These are phyloP conservation scores for Acromyrmex heyeri DNA, from an alignment of 1,140 invertebrate species.

Conservation along the genomic window DNA sequence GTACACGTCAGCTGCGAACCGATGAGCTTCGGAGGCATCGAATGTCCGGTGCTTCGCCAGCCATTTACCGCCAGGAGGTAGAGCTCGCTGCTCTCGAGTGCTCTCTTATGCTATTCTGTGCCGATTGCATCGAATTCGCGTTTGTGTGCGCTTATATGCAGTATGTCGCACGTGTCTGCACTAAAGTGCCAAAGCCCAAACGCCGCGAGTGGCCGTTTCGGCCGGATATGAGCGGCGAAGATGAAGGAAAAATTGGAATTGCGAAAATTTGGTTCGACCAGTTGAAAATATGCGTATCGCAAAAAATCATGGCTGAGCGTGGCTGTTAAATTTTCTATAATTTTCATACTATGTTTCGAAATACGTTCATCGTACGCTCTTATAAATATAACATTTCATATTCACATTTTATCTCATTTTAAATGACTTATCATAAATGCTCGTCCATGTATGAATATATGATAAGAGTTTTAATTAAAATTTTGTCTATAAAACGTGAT, in stretches of 20 bases:
- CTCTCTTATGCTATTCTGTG: slow-evolving; percentile 66
- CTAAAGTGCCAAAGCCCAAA: background rate
- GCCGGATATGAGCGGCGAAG: background rate
- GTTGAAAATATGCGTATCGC: slow-evolving; percentile 1
- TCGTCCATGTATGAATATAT: background rate
- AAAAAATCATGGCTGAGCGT: background rate
- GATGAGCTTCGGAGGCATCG: slow-evolving; percentile 72
- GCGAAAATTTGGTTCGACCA: background rate
- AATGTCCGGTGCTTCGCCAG: slow-evolving; percentile 69
- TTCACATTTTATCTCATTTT: slow-evolving; percentile 12
- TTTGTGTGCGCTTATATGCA: slow-evolving; percentile 15
- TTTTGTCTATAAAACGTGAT: background rate
- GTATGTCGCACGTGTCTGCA: slow-evolving; percentile 6
- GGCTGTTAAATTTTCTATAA: background rate
- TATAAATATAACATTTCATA: background rate
- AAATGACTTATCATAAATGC: background rate
- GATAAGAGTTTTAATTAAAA: background rate
- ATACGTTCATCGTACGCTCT: background rate
- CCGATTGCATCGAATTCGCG: slow-evolving; percentile 65
- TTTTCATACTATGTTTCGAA: background rate
- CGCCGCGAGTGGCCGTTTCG: slow-evolving; percentile 13
- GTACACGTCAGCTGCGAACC: slow-evolving; percentile 76
- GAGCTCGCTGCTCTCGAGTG: slow-evolving; percentile 57
- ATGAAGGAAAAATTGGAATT: slow-evolving; percentile 35
- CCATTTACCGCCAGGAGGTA: slow-evolving; percentile 58